These are phyloP conservation scores for Teleiodes luculella DNA, from an alignment of 2,888 invertebrate species.

Conservation along the genomic window DNA sequence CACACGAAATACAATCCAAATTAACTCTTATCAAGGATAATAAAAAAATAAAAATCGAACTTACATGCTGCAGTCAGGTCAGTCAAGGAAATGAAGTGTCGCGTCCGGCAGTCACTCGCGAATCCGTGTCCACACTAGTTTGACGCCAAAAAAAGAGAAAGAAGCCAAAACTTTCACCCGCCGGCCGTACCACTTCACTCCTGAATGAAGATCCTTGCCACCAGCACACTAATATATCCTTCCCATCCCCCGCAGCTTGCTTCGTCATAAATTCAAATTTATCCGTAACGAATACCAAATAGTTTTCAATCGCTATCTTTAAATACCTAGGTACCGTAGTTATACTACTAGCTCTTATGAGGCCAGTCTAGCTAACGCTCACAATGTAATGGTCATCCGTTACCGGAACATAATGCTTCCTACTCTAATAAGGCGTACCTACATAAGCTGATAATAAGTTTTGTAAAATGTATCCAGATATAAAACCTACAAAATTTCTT, in stretches of 20 bases:
- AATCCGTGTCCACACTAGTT: slow-evolving; percentile 34
- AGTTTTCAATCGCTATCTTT: slow-evolving; percentile 55
- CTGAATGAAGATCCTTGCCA: slow-evolving; percentile 49
- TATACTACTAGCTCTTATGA: slow-evolving; percentile 52
- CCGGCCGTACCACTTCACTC: slow-evolving; percentile 55
- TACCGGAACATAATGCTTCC: neutral
- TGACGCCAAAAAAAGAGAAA: slow-evolving; percentile 48
- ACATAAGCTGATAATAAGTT: no score
- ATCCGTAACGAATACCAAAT: slow-evolving; percentile 51
- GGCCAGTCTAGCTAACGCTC: neutral
- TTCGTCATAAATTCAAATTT: slow-evolving; percentile 57
- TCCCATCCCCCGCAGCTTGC: slow-evolving; percentile 38
- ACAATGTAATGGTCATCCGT: neutral
- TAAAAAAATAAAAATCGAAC: slow-evolving; percentile 25
- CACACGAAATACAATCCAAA: neutral
- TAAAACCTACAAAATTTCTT: no score
- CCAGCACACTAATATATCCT: slow-evolving; percentile 58
- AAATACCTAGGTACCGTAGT: slow-evolving; percentile 62
- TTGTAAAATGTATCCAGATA: no score
- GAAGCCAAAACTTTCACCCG: slow-evolving; percentile 66
- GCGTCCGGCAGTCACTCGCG: slow-evolving; percentile 30
- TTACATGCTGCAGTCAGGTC: slow-evolving; percentile 20
- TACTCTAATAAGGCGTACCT: no score
- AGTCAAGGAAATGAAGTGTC: slow-evolving; percentile 41
- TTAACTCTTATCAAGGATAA: slow-evolving; percentile 1